Evolutionary conservation across 2,797 vertebrate genomes (phyloP).

Genomic region (Luscinia megarhynchos): DNA sequence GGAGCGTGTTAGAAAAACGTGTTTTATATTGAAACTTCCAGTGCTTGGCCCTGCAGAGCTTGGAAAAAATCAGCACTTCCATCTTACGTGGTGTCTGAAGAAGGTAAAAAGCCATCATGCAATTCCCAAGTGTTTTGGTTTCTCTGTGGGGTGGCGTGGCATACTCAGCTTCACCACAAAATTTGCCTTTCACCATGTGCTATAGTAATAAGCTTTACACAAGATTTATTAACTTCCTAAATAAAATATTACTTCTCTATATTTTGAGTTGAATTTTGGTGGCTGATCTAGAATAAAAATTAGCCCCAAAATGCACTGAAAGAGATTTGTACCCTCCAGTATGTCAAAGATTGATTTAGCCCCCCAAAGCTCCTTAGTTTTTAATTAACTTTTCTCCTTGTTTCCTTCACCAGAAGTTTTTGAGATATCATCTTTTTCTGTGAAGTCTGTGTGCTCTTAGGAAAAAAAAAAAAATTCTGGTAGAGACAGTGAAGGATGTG

Average conservation of each 20-base stretch:
- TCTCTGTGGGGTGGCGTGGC: accelerated
- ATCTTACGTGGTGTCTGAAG: neutral
- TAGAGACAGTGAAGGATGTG: neutral
- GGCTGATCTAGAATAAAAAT: neutral
- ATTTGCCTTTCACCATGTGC: neutral
- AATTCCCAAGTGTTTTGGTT: neutral
- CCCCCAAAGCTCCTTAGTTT: neutral
- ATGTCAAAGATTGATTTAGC: neutral
- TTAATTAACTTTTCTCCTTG: neutral
- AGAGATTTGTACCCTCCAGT: neutral
- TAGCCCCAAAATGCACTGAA: neutral
- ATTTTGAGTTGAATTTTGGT: neutral
- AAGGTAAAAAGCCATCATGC: neutral
- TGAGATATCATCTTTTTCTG: neutral
- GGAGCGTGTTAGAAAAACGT: neutral
- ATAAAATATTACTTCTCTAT: neutral
- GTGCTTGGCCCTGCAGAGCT: neutral
- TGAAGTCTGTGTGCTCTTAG: neutral
- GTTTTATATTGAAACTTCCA: neutral
- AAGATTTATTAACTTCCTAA: neutral
- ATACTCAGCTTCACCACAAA: neutral
- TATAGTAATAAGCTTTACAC: neutral
- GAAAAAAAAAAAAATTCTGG: neutral
- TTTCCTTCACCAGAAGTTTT: neutral
- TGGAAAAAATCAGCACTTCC: neutral